Evolutionary conservation across 2,888 invertebrate species (phyloP).

Genomic region (Ormyrus pomaceus): DNA sequence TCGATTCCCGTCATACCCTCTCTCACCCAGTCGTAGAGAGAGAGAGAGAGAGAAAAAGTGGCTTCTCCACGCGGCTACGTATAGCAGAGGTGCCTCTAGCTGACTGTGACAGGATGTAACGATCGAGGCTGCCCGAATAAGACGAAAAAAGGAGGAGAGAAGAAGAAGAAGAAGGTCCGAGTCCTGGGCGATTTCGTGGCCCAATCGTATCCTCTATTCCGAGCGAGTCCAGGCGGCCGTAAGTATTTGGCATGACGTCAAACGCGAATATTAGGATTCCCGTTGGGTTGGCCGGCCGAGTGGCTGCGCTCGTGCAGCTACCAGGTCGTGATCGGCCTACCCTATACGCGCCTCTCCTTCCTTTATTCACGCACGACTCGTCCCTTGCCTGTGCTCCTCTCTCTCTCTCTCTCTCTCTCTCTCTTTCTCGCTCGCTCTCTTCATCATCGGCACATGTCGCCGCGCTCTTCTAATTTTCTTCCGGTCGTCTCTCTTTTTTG

Average conservation of each 20-base stretch:
- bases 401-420: neutral
- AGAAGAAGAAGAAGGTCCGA: conserved; percentile 10
- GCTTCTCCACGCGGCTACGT: no score
- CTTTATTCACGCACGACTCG: conserved; percentile 55
- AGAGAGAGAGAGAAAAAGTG: no score
- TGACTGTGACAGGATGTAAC: conserved; percentile 43
- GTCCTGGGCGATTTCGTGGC: conserved; percentile 11
- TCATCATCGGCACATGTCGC: conserved; percentile 43
- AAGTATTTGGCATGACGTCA: conserved; percentile 75
- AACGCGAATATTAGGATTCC: conserved; percentile 74
- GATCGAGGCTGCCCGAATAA: conserved; percentile 19
- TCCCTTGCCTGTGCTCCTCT: conserved; percentile 3
- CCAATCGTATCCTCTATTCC: conserved; percentile 65
- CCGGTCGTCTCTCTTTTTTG: neutral
- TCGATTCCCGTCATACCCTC: conserved; percentile 32
- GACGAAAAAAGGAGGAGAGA: neutral
- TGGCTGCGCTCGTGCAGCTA: conserved; percentile 62
- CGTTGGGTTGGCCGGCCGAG: conserved; percentile 58
- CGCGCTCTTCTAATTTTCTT: conserved; percentile 47
- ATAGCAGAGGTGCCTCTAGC: neutral
- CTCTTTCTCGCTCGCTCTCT: conserved; percentile 5
- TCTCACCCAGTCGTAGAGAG: no score
- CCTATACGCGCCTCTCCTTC: conserved; percentile 5
- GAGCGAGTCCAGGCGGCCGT: conserved; percentile 65
- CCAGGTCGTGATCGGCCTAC: conserved; percentile 73